Percentiles rank a stretch among this genome's conserved stretches.
phyloP scores from a whole-genome alignment of 2,113 vertebrate species.

The Sceloporus tristichus region DNA sequence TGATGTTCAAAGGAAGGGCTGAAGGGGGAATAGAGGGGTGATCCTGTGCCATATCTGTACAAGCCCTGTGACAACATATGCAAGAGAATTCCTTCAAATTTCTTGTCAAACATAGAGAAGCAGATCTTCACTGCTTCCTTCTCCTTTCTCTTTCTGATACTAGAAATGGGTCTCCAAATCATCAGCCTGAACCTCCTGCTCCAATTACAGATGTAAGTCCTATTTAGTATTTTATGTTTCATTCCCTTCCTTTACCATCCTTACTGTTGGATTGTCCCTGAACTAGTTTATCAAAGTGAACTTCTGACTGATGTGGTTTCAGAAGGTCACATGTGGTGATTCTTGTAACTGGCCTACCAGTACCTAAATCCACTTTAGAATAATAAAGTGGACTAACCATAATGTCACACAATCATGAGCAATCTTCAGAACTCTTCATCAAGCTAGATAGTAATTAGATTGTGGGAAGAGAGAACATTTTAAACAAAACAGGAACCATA shows the following conservation, averaged over 20 bases:
- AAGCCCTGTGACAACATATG: not conserved
- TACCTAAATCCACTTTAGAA: not conserved
- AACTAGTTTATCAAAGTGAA: not conserved
- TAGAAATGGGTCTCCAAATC: constrained; percentile 94
- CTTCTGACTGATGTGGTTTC: not conserved
- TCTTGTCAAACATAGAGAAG: not conserved
- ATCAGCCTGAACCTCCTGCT: constrained; percentile 80
- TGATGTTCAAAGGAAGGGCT: not conserved
- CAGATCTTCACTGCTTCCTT: fast-evolving
- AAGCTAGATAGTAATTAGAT: not conserved
- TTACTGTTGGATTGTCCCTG: not conserved
- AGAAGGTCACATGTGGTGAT: fast-evolving
- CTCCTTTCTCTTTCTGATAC: constrained; percentile 40
- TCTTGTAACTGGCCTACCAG: not conserved
- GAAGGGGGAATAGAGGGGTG: no score
- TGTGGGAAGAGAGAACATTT: not conserved
- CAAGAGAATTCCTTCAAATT: fast-evolving
- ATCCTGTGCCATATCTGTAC: not conserved
- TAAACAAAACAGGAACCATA: not conserved
- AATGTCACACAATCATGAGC: not conserved
- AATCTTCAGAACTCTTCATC: not conserved
- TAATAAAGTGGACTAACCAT: not conserved
- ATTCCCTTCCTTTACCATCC: not conserved
- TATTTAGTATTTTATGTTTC: constrained; percentile 35
- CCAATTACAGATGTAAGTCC: constrained; percentile 81